Conservation (phyloP, 2,797 vertebrate species). For the Trichosurus vulpecula region DNA sequence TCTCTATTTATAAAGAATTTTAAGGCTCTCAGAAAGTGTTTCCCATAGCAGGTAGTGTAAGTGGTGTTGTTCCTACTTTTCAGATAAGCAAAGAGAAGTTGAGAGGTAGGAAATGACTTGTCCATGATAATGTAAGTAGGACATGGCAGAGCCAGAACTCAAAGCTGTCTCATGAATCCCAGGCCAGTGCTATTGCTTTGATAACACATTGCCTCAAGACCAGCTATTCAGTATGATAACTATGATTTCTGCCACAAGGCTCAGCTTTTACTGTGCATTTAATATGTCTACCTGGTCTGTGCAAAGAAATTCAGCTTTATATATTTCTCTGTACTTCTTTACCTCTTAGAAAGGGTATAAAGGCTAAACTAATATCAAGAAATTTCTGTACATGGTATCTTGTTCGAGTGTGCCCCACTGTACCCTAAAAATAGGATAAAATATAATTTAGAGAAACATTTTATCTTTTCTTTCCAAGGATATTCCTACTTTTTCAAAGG, state of each 20-base stretch:
- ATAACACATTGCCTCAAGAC: not conserved
- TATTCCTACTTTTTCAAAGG: not conserved
- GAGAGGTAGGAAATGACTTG: not conserved
- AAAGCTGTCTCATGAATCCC: not conserved
- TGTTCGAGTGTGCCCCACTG: not conserved
- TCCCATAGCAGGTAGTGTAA: not conserved
- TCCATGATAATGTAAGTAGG: not conserved
- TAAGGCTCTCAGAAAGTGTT: not conserved
- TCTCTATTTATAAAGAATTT: not conserved
- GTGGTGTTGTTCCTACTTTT: not conserved
- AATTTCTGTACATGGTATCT: not conserved
- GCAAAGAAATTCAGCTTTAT: not conserved
- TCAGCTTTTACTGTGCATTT: not conserved
- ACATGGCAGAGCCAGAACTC: not conserved
- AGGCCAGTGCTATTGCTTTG: not conserved
- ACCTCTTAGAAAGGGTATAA: not conserved
- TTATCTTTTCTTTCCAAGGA: not conserved
- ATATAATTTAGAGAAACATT: not conserved
- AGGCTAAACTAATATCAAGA: not conserved
- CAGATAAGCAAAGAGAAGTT: not conserved
- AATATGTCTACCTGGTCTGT: not conserved
- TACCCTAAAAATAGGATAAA: not conserved
- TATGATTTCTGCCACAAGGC: not conserved
- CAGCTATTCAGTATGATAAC: not conserved
- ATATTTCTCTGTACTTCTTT: not conserved